Base-by-base conservation (phyloP, 35 echinoderm and acorn worm genomes). In the Stichopus chloronotus region DNA sequence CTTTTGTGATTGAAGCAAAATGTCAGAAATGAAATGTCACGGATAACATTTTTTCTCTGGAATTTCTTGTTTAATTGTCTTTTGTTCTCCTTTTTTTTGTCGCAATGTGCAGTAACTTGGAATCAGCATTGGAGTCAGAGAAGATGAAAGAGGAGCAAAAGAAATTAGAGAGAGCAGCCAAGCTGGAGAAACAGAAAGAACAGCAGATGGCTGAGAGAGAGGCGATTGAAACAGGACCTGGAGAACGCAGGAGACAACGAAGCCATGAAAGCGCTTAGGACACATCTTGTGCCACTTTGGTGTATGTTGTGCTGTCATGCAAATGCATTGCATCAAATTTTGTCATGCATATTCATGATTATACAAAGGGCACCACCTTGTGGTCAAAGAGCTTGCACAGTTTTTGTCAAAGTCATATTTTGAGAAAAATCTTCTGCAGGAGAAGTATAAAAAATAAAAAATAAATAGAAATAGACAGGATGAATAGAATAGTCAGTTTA, bases 151-250 rank as follows among this genome's bases (percentile, higher is more conserved):
- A 98, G 59, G 97, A 96, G 56, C 93, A 94, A 59, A 58, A 91
- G 23, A 86, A 94, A 63, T 24, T 43, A 11, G 93, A 98, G 72
- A 93, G 52, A 56, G 72, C 30, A 43, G 30, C 30, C 30, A 91
- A 96, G 57, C 91, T 87, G 5, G 22, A 87, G 59, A 71, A 92
- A 91, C 78, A 93, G 8, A 83, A 76, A 57, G 85, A 96, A 79
- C 85, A 94, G 59, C 97, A 98, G 87, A 96, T 88, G 60, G 78
- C 94, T 57, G 97, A 98, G 76, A 94, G 87, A 98, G 72, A 81
- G 94, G 59, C 90, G 97, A 11, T 93, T 98, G 7, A 61, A 98
- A 63, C 95, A 94, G 63, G 97, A 98, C 9, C 53, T 98, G 13
- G 21, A 88, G 53, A 95, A 94, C 55, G 93, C 79, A 22, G 93